Conservation (phyloP, 2,888 invertebrate species). For the Apoderus coryli region DNA sequence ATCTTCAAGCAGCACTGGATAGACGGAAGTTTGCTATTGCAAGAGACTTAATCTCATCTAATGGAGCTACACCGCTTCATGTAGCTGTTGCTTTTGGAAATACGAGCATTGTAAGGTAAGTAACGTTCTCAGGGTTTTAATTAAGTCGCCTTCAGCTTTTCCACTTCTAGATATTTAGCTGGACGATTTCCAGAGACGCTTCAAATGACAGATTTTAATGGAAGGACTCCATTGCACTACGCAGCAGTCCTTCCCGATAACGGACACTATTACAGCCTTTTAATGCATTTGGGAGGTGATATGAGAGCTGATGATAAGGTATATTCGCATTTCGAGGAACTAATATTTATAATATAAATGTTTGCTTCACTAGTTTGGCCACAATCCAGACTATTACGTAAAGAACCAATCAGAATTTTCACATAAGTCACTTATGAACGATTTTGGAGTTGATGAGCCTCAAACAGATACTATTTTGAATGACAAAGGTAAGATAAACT, state of each 20-base stretch:
- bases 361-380: constrained; percentile 46
- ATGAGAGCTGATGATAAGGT: constrained; percentile 72
- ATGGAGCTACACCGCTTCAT: constrained; percentile 71
- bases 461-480: constrained; percentile 50
- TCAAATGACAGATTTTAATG: constrained; percentile 56
- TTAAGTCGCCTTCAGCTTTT: background rate
- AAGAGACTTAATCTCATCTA: constrained; percentile 66
- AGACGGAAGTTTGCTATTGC: constrained; percentile 84
- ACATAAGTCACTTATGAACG: constrained; percentile 49
- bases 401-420: constrained; percentile 51
- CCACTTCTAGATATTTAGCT: constrained; percentile 43
- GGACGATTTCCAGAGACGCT: constrained; percentile 79
- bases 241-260: constrained; percentile 74
- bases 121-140: constrained; percentile 2
- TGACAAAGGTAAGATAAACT: constrained; percentile 54
- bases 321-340: constrained; percentile 25
- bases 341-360: background rate
- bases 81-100: constrained; percentile 75
- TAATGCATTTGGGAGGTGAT: constrained; percentile 77
- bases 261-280: constrained; percentile 72
- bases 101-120: constrained; percentile 47
- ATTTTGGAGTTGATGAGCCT: constrained; percentile 55
- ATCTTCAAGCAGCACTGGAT: constrained; percentile 73
- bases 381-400: constrained; percentile 66
- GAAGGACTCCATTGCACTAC: constrained; percentile 78